Percentiles rank a stretch among this genome's conserved stretches.
These are phyloP conservation scores for Gasterosteus nipponicus DNA, from an alignment of 2,113 vertebrate genomes.

Conservation along the genomic window DNA sequence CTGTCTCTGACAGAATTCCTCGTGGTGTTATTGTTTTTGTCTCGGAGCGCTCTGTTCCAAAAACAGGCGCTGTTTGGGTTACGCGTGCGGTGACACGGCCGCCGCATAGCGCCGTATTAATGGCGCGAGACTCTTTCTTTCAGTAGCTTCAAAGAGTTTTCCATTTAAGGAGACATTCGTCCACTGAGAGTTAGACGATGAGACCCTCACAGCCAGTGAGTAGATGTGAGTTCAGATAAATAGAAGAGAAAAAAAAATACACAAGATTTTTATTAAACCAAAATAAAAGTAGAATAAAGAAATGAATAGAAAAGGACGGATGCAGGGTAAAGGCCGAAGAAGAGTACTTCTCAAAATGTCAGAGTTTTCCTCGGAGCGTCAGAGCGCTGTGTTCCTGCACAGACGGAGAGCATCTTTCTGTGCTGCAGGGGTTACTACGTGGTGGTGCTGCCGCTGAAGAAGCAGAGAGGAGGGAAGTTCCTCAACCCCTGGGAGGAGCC, in stretches of 20 bases:
- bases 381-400: neutral
- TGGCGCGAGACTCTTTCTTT: neutral
- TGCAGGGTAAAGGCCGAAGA: neutral
- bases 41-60: constrained; percentile 15
- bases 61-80: constrained; percentile 19
- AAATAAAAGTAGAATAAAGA: neutral
- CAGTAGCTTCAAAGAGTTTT: neutral
- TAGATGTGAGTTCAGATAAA: neutral
- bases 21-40: constrained; percentile 29
- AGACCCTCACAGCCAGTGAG: neutral
- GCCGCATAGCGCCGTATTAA: neutral
- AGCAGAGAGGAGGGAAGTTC: constrained; percentile 93
- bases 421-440: constrained; percentile 93
- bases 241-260: neutral
- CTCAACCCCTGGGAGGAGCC: constrained; percentile 93
- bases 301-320: neutral
- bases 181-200: neutral
- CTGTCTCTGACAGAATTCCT: constrained; percentile 16
- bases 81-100: neutral
- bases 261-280: neutral
- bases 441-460: constrained; percentile 97
- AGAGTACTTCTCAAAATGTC: neutral
- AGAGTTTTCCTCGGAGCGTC: too few relatives aligned
- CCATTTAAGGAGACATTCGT: neutral
- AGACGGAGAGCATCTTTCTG: constrained; percentile 13